These are phyloP conservation scores for Anastrepha obliqua DNA, from an alignment of 1,140 invertebrate species.

Conservation along the genomic window DNA sequence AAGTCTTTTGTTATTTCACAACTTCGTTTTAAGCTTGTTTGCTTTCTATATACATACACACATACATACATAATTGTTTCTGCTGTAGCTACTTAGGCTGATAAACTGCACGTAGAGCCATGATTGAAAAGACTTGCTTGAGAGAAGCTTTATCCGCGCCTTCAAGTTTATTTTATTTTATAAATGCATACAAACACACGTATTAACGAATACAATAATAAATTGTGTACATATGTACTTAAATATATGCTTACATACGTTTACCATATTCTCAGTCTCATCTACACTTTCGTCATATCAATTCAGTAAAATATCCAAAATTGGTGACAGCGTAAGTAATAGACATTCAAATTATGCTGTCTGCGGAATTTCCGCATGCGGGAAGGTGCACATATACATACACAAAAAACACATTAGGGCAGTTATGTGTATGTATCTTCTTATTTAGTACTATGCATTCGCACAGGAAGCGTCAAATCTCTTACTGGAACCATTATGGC, in stretches of 20 bases:
- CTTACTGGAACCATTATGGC: too few relatives aligned
- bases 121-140: neutral
- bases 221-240: neutral
- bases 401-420: neutral
- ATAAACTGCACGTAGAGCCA: neutral
- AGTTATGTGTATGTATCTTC: too few relatives aligned
- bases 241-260: neutral
- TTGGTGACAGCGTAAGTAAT: slow-evolving; percentile 31
- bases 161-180: neutral
- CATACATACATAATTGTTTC: neutral
- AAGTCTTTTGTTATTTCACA: slow-evolving; percentile 41
- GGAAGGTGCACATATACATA: neutral
- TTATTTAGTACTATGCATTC: too few relatives aligned
- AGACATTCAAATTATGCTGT: slow-evolving; percentile 40
- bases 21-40: slow-evolving; percentile 34
- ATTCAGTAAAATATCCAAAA: slow-evolving; percentile 10
- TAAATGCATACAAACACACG: neutral
- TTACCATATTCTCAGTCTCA: neutral
- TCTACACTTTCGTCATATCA: slow-evolving; percentile 23
- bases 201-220: neutral
- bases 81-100: neutral
- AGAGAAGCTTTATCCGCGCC: neutral
- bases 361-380: slow-evolving; percentile 43
- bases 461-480: too few relatives aligned
- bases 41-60: neutral